A percentile compares a stretch with the other conserved stretches of the same genome.
phyloP scores from a whole-genome alignment of 2,797 vertebrate genomes.

The Anas capensis region DNA sequence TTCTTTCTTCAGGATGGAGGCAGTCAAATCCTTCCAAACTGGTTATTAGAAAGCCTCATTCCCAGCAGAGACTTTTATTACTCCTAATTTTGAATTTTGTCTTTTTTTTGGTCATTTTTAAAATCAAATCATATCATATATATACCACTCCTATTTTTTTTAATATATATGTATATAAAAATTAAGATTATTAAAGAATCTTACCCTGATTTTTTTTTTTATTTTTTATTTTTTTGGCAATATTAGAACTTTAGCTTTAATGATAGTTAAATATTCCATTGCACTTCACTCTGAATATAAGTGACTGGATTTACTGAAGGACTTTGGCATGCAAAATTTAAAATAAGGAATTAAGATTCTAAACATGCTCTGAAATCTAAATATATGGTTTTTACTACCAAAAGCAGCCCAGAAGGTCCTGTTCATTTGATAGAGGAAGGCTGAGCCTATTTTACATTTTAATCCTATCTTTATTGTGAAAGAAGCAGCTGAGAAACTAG shows the following conservation, averaged over 20 bases:
- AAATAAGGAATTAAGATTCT: not conserved
- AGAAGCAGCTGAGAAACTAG: not conserved
- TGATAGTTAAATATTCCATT: not conserved
- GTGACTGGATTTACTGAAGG: not conserved
- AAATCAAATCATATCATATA: too few relatives aligned
- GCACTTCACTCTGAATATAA: not conserved
- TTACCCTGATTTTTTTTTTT: not conserved
- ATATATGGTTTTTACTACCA: not conserved
- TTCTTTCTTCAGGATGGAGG: not conserved
- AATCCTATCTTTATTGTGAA: not conserved
- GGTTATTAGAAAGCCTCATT: not conserved
- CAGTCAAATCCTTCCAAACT: not conserved
- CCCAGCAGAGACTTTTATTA: not conserved
- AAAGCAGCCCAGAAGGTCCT: not conserved
- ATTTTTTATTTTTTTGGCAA: too few relatives aligned
- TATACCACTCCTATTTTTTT: too few relatives aligned
- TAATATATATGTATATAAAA: not conserved
- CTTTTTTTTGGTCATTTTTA: not conserved
- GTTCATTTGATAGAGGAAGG: not conserved
- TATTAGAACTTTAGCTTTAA: not conserved
- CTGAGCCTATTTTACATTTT: not conserved
- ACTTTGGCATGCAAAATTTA: not conserved
- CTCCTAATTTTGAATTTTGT: not conserved
- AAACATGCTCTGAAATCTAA: not conserved
- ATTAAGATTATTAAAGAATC: not conserved